These are phyloP conservation scores for Brienomyrus longianalis DNA, from an alignment of 2,113 vertebrate genomes.

Conservation along the genomic window DNA sequence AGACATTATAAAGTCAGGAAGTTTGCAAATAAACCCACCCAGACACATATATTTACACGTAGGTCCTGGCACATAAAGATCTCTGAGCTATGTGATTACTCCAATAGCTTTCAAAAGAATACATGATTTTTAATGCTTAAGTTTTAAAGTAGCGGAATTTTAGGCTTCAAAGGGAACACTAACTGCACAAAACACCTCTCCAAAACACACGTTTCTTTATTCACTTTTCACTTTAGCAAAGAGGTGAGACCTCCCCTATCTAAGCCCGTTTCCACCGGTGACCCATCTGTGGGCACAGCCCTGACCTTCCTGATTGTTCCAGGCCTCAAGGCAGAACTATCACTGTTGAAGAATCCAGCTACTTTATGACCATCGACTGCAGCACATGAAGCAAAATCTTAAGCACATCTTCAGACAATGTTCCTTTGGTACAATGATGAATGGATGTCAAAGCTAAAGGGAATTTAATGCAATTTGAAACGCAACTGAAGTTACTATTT, in stretches of 20 bases:
- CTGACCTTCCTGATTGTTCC: slow-evolving; percentile 9
- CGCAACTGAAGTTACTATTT: slow-evolving; percentile 59
- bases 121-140: no score
- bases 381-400: slow-evolving; percentile 42
- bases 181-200: slow-evolving; percentile 10
- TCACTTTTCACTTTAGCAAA: not conserved
- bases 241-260: slow-evolving; percentile 2
- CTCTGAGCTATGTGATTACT: no score
- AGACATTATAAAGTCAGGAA: no score
- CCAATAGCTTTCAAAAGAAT: no score
- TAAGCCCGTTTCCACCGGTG: slow-evolving; percentile 3
- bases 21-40: no score
- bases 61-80: no score
- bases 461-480: slow-evolving; percentile 62
- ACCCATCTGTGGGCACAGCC: not conserved
- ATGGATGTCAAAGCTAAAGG: slow-evolving; percentile 52
- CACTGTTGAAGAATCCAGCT: slow-evolving; percentile 18
- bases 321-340: not conserved
- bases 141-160: no score
- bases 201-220: not conserved
- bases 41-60: no score
- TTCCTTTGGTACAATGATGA: slow-evolving; percentile 49
- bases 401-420: slow-evolving; percentile 60
- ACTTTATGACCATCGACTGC: slow-evolving; percentile 47
- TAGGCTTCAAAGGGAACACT: slow-evolving; percentile 13